Base-by-base conservation (phyloP, 92 coral and sea anemone genomes). In the Epizoanthus ramosus region DNA sequence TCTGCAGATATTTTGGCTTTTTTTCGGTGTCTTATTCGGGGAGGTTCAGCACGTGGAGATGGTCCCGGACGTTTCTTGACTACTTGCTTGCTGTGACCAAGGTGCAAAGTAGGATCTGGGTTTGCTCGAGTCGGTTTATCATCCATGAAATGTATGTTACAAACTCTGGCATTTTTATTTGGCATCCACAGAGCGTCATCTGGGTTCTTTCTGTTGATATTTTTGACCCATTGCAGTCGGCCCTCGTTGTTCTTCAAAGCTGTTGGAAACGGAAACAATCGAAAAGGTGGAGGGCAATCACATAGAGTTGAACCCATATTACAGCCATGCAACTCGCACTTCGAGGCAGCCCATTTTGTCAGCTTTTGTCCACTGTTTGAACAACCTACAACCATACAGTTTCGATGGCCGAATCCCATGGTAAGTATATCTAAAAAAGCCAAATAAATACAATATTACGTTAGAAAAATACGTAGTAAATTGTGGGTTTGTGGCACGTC, bases 311-410 rank as follows among this genome's bases (percentile, higher is more conserved):
- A 63, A 10, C 57, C 80, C 57, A 14, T 73, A 28, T 57, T 39
- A 12, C 64, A 73, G 37, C 22, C 70, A 54, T 80, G 74, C 9
- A 80, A 16, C 21, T 80, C 74, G 75, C 74, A 80, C 84, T 41
- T 64, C 50, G 80, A 24, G 15, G 77, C 7, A 31, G 56, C 47
- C 77, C 77, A 72, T 72, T 72, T 72, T 0, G 9, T 6, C 57
- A 72, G 77, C 54, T 28, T 41, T 41, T 72, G 15, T 72, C 85
- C 85, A 63, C 85, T 80, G 76, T 80, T 80, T 39, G 85, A 8
- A 64, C 79, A 80, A 2, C 60, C 85, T 19, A 28, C 75, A 14
- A 80, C 85, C 14, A 65, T 57, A 64, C 85, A 66, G 25, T 80
- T 80, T 10, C 85, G 85, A 45, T 80, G 79, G 43, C 83, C 83